Base-by-base conservation (phyloP, 2,888 invertebrate species). In the Boloria euphrosyne region DNA sequence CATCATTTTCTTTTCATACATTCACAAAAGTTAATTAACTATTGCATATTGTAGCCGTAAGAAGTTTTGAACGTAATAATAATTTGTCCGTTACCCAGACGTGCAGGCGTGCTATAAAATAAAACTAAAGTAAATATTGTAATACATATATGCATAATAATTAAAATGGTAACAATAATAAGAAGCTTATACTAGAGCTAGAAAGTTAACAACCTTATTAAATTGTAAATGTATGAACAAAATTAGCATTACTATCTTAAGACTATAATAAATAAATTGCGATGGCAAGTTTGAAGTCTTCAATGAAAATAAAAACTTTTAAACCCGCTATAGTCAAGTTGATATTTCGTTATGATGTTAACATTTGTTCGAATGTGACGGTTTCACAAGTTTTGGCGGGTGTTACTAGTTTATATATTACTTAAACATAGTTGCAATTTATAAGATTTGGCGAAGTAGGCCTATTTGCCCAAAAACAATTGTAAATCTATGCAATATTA, bases 241-340 rank as follows among this genome's bases (percentile, higher is more conserved):
- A 16, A 57, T 27, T 65, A 52, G 43, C 76, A 74, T 73, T 65
- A 72, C 60, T 69, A 75, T 76, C 78, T 79, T 80, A 85, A 63
- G 67, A 72, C 82, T 86, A 86, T 67, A 87, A 87, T 87, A 89
- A 89, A 86, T 86, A 81, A 80, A 74, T 80, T 80, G 77, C 79
- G 76, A 80, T 78, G 77, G 79, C 79, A 81, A 81, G 78, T 70
- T 69, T 52, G 13, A 50, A 53, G 18, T 62, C 17, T 27, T 17
- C 49, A 38, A 38, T 38, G 49, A 38, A 59, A 59, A 31, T 31
- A 13, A 16, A 27, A 58, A 31, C 13, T 13, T 58, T 16, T 10
- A 27, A n/a, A 31, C 13, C 47, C 31, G 17, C 59, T 38, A 31
- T 16, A 14, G 47, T 13, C 31, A 38, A 31, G 22, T 31, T 31